Base-by-base conservation (phyloP, 2,888 invertebrate species). In the Hesperia comma region DNA sequence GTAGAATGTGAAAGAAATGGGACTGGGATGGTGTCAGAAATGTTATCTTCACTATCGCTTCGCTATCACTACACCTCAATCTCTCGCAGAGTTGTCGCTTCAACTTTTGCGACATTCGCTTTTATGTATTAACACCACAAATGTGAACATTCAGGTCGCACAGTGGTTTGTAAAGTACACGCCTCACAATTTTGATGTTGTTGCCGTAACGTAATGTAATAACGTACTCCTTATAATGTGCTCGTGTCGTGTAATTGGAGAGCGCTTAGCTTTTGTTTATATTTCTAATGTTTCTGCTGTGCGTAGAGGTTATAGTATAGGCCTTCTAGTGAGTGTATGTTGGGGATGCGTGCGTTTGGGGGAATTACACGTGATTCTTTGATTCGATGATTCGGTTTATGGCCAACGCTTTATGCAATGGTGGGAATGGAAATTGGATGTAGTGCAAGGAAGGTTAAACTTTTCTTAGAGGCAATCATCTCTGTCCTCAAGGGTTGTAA, bases 101-200 rank as follows among this genome's bases (percentile, higher is more conserved):
- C 46, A 61, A 67, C 66, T 67, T 61, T 53, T 55, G 61, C 61
- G 46, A 49, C 68, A 66, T 70, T 71, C 41, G 63, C 69, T 56
- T 69, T 70, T 61, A 70, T 61, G 68, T 66, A 63, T 63, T 33
- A 56, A 68, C 67, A 66, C 71, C 72, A 70, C 73, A 71, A 69
- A 69, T 70, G 69, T 71, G 71, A 73, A 67, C 70, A 76, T 73
- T 72, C 69, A 71, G 75, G 71, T 19, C 72, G 72, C 61, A 46
- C 62, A 68, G 75, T 71, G 75, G 75, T 75, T 74, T 71, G 64
- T 69, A 58, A 55, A 69, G 68, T 60, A 53, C 56, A 67, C 53
- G 66, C 69, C 67, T 68, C 63, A 69, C 69, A 55, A 71, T 69
- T 66, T 69, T 70, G 58, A 61, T 57, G 63, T 66, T 64, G 55